Evolutionary conservation across 1,140 invertebrate species (phyloP).

Genomic region (Heliothis virescens): DNA sequence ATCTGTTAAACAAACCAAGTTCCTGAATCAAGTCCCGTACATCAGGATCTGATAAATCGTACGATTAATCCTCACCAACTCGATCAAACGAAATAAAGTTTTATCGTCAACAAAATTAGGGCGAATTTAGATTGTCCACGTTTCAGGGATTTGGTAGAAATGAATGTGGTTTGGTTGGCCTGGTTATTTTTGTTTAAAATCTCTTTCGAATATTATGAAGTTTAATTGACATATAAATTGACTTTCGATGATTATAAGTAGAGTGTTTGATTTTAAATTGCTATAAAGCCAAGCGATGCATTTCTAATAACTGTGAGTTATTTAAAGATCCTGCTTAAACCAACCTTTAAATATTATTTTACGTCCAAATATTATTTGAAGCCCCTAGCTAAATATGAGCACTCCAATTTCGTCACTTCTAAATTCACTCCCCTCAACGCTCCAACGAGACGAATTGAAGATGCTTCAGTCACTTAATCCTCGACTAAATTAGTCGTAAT

Average conservation of each 20-base stretch:
- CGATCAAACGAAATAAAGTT: slow-evolving; percentile 44
- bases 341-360: no score
- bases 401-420: background rate
- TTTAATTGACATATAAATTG: slow-evolving; percentile 22
- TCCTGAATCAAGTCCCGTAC: slow-evolving; percentile 53
- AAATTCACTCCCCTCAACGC: background rate
- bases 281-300: background rate
- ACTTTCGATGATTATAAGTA: background rate
- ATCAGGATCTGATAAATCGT: slow-evolving; percentile 60
- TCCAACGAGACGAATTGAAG: slow-evolving; percentile 18
- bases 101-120: slow-evolving; percentile 9
- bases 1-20: slow-evolving; percentile 58
- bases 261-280: background rate
- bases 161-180: slow-evolving; percentile 24
- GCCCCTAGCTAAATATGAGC: no score
- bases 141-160: background rate
- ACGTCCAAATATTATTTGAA: no score
- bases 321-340: background rate
- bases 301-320: background rate
- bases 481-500: slow-evolving; percentile 31
- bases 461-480: slow-evolving; percentile 20
- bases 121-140: slow-evolving; percentile 8
- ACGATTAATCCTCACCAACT: slow-evolving; percentile 54
- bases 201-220: background rate
- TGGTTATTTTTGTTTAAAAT: slow-evolving; percentile 36